Conservation (phyloP, 2,888 invertebrate species). For the Tipula confusa region DNA sequence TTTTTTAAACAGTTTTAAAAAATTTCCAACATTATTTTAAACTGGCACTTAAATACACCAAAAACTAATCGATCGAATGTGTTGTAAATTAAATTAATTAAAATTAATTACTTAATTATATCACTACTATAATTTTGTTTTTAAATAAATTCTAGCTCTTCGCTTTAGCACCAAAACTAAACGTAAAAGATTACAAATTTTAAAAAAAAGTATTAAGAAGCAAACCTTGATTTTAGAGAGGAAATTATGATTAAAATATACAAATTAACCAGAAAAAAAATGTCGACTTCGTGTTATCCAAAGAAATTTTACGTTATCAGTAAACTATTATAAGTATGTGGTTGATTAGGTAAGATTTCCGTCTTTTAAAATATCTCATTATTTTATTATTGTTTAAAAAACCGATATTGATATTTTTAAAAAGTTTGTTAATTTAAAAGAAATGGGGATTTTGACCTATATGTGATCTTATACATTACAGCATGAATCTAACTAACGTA, state of each 20-base stretch:
- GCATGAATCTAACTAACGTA: too few species aligned
- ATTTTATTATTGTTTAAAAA: neutral
- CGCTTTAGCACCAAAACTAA: neutral
- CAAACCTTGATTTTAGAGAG: neutral
- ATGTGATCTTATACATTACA: too few species aligned
- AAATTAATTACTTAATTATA: neutral
- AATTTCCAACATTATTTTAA: neutral
- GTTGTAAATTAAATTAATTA: neutral
- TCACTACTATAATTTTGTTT: neutral
- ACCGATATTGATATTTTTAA: neutral
- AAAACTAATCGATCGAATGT: neutral
- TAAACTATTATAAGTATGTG: neutral
- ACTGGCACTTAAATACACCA: neutral
- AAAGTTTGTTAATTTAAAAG: too few species aligned
- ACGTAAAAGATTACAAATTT: neutral
- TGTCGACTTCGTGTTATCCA: neutral
- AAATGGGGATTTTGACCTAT: too few species aligned
- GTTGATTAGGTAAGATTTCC: neutral
- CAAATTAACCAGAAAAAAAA: neutral
- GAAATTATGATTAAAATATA: neutral
- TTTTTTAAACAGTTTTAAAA: too few species aligned
- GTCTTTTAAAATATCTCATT: neutral
- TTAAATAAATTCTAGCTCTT: neutral
- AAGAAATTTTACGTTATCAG: neutral
- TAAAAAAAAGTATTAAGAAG: neutral